A percentile compares a stretch with the other conserved stretches of the same genome.
phyloP scores from a whole-genome alignment of 2,888 invertebrate species.

The Drosophila multiciliata region DNA sequence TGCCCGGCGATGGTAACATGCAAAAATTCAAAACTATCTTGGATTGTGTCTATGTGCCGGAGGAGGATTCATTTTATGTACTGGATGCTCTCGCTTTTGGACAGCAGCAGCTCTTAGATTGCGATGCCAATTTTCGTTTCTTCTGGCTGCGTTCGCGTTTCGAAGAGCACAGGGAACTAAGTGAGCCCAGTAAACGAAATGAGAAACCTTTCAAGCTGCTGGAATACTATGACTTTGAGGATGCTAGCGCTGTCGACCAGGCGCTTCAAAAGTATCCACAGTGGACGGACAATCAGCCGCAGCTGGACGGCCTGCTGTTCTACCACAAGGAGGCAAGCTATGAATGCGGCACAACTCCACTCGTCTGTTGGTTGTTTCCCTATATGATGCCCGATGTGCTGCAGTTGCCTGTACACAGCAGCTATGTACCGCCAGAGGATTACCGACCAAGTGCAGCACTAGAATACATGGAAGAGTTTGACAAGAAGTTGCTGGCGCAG shows the following conservation, averaged over 20 bases:
- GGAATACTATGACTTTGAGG: slow-evolving; percentile 75
- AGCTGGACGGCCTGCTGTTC: slow-evolving; percentile 95
- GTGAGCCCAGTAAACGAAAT: slow-evolving; percentile 45
- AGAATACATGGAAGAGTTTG: slow-evolving; percentile 86
- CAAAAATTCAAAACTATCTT: slow-evolving; percentile 86
- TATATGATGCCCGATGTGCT: slow-evolving; percentile 93
- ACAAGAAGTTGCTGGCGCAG: slow-evolving; percentile 76
- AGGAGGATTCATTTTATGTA: slow-evolving; percentile 88
- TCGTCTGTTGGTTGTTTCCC: slow-evolving; percentile 96
- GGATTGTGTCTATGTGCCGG: slow-evolving; percentile 92
- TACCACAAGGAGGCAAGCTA: slow-evolving; percentile 94
- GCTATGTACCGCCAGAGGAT: slow-evolving; percentile 85
- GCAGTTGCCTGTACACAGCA: slow-evolving; percentile 81
- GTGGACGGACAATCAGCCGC: slow-evolving; percentile 84
- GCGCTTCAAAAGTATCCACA: slow-evolving; percentile 76
- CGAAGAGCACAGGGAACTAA: slow-evolving; percentile 85
- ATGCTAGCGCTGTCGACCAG: slow-evolving; percentile 62
- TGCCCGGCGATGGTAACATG: slow-evolving; percentile 78
- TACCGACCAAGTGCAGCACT: slow-evolving; percentile 85
- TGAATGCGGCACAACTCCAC: slow-evolving; percentile 91
- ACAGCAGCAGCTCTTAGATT: slow-evolving; percentile 80
- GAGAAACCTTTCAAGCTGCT: slow-evolving; percentile 71
- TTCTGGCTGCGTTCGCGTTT: slow-evolving; percentile 93
- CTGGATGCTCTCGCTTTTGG: slow-evolving; percentile 88
- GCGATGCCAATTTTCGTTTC: slow-evolving; percentile 90